Base-by-base conservation (phyloP, 2,797 vertebrate species). In the Menidia menidia region DNA sequence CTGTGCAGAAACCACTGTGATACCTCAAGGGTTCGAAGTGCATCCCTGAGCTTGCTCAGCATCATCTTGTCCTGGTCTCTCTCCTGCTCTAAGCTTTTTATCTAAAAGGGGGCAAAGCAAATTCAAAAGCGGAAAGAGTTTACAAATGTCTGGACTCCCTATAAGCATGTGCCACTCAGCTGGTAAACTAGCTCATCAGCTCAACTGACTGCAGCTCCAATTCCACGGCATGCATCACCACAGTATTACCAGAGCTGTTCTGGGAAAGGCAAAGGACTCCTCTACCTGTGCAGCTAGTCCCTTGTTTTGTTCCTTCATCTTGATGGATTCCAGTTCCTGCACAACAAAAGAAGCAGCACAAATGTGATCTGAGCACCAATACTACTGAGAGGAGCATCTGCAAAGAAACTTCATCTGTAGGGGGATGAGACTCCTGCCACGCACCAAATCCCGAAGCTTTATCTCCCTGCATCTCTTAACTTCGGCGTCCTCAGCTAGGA, bases 1-100 rank as follows among this genome's bases (percentile, higher is more conserved):
- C 16, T 5, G 13, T 4, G 31, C 11, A 44, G 16, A 74, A 54
- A 14, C 6, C 1, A 3, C 9, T 1, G 15, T 15, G 15, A 73
- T 63, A 89, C 91, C 89, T 90, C 50, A 0, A 84, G 66, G 19
- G 10, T 75, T 56, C 83, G 66, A 39, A 82, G 13, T n/a, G 43
- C 8, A 55, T 25, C 56, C 13, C 30, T 80, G 2, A 85, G 52
- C 31, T 60, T 74, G 45, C 10, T 78, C 32, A 85, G 30, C 55
- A 7, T 63, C n/a, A 68, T 67, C 68, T 68, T 76, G 41, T 85
- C 82, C 32, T 50, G 60, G 3, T 88, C 59, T 55, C 59, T 71
- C 35, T 84, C 59, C 44, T 80, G 47, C 0, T 83, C 69, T 8
- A 88, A 50, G 3, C 7, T 67, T 42, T 71, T 82, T 10, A 90